These are phyloP conservation scores for Strigops habroptila DNA, from an alignment of 2,113 vertebrate species.

Conservation along the genomic window DNA sequence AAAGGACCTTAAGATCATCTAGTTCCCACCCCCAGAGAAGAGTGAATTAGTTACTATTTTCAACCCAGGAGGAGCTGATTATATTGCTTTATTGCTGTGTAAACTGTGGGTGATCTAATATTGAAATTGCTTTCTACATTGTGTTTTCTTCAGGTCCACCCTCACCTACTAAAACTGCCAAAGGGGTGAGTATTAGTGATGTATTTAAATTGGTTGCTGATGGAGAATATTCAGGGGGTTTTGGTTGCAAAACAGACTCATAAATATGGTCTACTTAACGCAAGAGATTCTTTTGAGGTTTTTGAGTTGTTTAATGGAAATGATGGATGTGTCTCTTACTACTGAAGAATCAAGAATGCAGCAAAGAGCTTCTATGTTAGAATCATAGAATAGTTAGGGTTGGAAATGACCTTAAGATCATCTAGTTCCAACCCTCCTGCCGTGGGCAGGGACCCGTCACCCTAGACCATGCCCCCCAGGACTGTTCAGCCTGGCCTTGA, in stretches of 20 bases:
- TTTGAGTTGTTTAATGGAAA: background rate
- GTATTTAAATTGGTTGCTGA: background rate
- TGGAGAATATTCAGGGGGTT: background rate
- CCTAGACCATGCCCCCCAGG: too few relatives aligned
- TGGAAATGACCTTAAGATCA: background rate
- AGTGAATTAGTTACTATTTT: background rate
- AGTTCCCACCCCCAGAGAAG: background rate
- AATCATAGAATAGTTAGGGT: background rate
- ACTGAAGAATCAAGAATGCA: background rate
- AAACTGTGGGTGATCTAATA: background rate
- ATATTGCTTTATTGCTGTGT: background rate
- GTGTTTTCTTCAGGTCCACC: slow-evolving; percentile 85
- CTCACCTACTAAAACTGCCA: slow-evolving; percentile 92
- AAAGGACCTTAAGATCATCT: background rate
- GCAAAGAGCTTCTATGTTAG: background rate
- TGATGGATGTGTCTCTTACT: background rate
- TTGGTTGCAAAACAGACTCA: background rate
- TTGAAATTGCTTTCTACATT: background rate
- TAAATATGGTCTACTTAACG: background rate
- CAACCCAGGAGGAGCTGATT: background rate
- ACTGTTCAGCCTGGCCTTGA: too few relatives aligned
- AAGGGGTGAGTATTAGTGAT: slow-evolving; percentile 84
- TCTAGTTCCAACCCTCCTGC: background rate
- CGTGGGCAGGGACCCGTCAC: too few relatives aligned
- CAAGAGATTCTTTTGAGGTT: background rate